phyloP scores from a whole-genome alignment of 1,140 invertebrate species.

The Lepidurus arcticus region DNA sequence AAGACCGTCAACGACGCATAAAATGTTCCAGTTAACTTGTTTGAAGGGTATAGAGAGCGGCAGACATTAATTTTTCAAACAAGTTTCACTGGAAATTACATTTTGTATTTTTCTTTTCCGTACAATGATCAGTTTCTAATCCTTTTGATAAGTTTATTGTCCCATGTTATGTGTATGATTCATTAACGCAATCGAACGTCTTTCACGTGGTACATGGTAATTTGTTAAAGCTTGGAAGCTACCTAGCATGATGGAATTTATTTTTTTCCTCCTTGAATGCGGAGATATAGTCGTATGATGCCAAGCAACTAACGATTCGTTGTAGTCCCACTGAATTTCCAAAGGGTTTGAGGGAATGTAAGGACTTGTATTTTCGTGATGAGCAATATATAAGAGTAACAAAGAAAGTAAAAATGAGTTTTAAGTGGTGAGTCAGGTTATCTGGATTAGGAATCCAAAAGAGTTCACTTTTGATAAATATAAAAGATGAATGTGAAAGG shows the following conservation, averaged over 20 bases:
- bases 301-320: neutral
- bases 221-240: neutral
- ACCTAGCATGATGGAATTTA: neutral
- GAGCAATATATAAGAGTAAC: neutral
- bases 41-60: neutral
- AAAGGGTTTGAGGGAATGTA: neutral
- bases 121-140: neutral
- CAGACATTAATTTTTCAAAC: neutral
- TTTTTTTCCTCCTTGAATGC: neutral
- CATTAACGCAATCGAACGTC: neutral
- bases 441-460: neutral
- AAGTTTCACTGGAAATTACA: neutral
- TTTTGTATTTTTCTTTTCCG: neutral
- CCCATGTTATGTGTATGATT: neutral
- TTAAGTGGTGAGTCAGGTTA: neutral
- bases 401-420: neutral
- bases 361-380: slow-evolving; percentile 9
- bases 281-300: neutral
- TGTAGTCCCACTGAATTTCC: neutral
- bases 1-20: neutral
- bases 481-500: neutral
- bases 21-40: neutral
- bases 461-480: neutral
- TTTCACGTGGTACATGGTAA: neutral
- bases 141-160: neutral